A percentile compares a stretch with the other conserved stretches of the same genome.
Conservation (phyloP, 2,797 vertebrate genomes). For the Platyrinchus mystaceus region DNA sequence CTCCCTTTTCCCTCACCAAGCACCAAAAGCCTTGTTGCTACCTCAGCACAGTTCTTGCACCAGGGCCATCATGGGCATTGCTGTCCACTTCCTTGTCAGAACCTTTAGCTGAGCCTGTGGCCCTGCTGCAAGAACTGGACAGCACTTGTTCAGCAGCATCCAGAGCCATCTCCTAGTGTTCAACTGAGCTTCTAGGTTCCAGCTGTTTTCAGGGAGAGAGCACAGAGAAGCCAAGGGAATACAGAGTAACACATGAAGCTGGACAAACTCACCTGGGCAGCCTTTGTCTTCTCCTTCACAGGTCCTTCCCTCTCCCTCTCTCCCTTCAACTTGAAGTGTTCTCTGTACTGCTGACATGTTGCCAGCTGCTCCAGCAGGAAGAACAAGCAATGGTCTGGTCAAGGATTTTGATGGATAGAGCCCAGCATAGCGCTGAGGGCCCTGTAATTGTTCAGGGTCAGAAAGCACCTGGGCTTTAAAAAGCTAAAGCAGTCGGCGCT, state of each 20-base stretch:
- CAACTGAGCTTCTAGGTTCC: not conserved
- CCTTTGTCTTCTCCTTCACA: not conserved
- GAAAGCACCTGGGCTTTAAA: not conserved
- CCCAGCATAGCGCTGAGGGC: not conserved
- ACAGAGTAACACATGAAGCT: not conserved
- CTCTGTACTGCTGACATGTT: not conserved
- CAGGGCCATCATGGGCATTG: no score
- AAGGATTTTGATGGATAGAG: not conserved
- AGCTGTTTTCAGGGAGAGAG: not conserved
- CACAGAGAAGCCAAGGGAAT: not conserved
- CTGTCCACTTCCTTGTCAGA: not conserved
- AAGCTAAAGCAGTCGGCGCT: not conserved
- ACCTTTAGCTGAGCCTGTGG: not conserved
- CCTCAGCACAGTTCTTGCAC: no score
- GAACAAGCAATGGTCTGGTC: not conserved
- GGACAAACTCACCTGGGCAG: not conserved
- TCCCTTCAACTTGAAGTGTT: not conserved
- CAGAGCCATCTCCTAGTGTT: not conserved
- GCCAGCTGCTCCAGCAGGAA: not conserved
- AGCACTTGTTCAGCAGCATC: not conserved
- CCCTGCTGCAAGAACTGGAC: accelerated
- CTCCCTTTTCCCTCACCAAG: no score
- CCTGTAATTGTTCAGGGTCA: not conserved
- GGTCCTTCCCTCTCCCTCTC: not conserved
- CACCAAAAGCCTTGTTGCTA: no score